A percentile compares a stretch with the other conserved stretches of the same genome.
Evolutionary conservation across 2,113 vertebrate genomes (phyloP).

Genomic region (Macquaria ambigua): DNA sequence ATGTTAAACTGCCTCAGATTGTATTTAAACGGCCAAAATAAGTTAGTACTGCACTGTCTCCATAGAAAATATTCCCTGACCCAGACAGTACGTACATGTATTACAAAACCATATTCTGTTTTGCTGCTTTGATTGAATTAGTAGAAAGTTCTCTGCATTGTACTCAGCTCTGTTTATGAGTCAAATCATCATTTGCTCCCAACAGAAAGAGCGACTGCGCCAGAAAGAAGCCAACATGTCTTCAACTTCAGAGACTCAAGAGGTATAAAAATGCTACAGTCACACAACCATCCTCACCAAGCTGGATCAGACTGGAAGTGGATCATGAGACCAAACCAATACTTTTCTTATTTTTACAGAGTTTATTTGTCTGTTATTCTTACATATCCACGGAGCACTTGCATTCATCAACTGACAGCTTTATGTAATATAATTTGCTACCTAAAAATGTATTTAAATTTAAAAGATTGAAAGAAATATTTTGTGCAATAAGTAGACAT

Average conservation of each 20-base stretch:
- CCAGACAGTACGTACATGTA: no score
- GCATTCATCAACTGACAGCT: conserved; percentile 9
- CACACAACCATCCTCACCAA: neutral
- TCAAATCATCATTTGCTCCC: conserved; percentile 34
- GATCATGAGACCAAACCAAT: neutral
- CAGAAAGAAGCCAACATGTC: conserved; percentile 91
- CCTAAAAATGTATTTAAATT: conserved; percentile 15
- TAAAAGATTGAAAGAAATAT: neutral
- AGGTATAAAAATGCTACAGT: neutral
- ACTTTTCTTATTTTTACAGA: neutral
- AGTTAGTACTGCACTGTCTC: neutral
- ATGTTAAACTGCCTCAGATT: no score
- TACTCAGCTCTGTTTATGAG: neutral
- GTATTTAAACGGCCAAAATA: no score
- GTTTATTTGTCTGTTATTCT: neutral
- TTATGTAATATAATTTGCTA: neutral
- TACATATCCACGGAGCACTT: neutral
- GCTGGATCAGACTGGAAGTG: conserved; percentile 10
- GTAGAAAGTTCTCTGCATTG: neutral
- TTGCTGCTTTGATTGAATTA: neutral
- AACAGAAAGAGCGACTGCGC: conserved; percentile 94
- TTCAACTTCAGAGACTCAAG: conserved; percentile 66
- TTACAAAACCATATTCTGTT: neutral
- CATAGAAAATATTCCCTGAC: neutral
- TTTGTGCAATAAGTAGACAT: conserved; percentile 7